A percentile compares a stretch with the other conserved stretches of the same genome.
Conservation (phyloP, 2,888 invertebrate species). For the Herminia tarsipennalis region DNA sequence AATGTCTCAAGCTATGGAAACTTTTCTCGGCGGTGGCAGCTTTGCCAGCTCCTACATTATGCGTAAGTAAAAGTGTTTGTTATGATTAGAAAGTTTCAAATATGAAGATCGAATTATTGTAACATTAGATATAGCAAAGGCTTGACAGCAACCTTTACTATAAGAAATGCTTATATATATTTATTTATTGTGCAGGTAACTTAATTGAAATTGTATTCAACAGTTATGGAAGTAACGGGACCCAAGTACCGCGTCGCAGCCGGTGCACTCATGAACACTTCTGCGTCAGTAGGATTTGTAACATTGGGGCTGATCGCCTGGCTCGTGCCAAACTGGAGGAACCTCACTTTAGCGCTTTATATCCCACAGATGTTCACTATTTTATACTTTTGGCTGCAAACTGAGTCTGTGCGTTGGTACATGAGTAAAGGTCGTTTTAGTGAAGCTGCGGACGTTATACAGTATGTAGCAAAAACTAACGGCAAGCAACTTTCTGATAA, state of each 20-base stretch:
- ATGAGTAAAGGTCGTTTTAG: conserved; percentile 88
- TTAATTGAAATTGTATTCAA: too few species aligned
- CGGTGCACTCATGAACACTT: conserved; percentile 89
- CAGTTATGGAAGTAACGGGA: conserved; percentile 92
- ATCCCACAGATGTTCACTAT: conserved; percentile 89
- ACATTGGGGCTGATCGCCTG: conserved; percentile 89
- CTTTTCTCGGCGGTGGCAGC: too few species aligned
- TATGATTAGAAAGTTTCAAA: too few species aligned
- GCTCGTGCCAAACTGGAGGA: conserved; percentile 89
- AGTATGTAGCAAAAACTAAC: conserved; percentile 87
- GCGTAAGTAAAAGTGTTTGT: too few species aligned
- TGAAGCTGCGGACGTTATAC: conserved; percentile 87
- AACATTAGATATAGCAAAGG: too few species aligned
- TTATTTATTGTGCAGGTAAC: too few species aligned
- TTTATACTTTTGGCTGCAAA: conserved; percentile 89
- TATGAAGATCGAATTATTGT: too few species aligned
- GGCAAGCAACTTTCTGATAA: conserved; percentile 83
- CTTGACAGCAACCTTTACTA: too few species aligned
- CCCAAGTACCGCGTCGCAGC: conserved; percentile 90
- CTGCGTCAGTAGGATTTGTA: conserved; percentile 92
- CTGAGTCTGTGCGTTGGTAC: conserved; percentile 93
- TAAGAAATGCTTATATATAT: too few species aligned
- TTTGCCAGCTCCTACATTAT: too few species aligned
- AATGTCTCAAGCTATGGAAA: too few species aligned
- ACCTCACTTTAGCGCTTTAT: conserved; percentile 88